phyloP scores from a whole-genome alignment of 1,140 invertebrate genomes.

The Orchestia grillus region DNA sequence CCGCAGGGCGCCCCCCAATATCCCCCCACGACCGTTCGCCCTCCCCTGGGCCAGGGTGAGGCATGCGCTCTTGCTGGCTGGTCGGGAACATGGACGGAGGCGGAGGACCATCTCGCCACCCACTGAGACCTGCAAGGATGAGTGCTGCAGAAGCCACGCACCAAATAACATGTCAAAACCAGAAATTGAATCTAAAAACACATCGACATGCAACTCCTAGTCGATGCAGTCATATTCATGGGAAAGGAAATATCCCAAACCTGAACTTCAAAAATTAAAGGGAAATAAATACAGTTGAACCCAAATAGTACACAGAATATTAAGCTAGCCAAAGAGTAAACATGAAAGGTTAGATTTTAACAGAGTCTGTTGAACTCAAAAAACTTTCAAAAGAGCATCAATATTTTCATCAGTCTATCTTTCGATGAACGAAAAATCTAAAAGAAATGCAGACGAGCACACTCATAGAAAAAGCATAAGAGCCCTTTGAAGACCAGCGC shows the following conservation, averaged over 20 bases:
- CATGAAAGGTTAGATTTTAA: background rate
- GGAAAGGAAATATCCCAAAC: background rate
- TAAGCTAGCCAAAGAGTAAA: background rate
- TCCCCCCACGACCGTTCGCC: conserved; percentile 49
- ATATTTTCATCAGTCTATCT: no score
- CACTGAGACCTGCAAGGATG: conserved; percentile 33
- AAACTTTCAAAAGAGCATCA: no score
- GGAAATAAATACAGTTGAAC: background rate
- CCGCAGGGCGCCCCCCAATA: conserved; percentile 49
- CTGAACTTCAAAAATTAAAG: background rate
- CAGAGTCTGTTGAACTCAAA: no score
- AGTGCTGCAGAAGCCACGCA: conserved; percentile 51
- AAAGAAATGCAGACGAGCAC: no score
- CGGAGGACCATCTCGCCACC: conserved; percentile 5
- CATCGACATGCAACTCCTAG: background rate
- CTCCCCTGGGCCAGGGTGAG: background rate
- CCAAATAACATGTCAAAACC: conserved; percentile 42
- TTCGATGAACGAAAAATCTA: no score
- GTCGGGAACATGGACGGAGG: background rate
- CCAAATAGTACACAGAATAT: background rate
- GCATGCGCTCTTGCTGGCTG: background rate
- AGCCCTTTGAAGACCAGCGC: no score
- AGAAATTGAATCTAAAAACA: conserved; percentile 9
- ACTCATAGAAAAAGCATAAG: no score
- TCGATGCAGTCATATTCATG: background rate